These are phyloP conservation scores for Aselliscus stoliczkanus DNA, from an alignment of 2,797 vertebrate species.

Conservation along the genomic window DNA sequence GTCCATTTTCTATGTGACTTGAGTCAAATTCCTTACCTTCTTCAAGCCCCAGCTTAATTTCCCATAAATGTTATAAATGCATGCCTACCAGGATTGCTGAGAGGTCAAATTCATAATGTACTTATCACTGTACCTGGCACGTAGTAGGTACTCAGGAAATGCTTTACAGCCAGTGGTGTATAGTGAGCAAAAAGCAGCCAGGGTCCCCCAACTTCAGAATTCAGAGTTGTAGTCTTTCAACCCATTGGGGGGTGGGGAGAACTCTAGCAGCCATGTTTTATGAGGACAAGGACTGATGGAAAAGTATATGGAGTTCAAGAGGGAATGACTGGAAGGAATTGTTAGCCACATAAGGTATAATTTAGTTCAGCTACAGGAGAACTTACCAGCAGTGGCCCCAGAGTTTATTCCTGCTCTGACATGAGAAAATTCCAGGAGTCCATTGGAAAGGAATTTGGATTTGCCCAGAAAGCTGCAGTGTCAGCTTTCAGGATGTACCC, in stretches of 20 bases:
- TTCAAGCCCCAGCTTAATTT: neutral
- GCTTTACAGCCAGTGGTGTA: neutral
- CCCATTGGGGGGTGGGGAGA: neutral
- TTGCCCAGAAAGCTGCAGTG: slow-evolving; percentile 24
- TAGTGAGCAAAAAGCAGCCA: neutral
- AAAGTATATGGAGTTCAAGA: neutral
- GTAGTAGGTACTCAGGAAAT: neutral
- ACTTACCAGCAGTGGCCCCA: slow-evolving; percentile 23
- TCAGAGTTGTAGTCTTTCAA: neutral
- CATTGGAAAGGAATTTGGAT: slow-evolving; percentile 42
- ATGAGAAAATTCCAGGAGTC: slow-evolving; percentile 60
- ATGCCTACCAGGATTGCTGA: neutral
- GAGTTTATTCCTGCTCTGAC: slow-evolving; percentile 28
- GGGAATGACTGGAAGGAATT: neutral
- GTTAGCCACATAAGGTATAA: slow-evolving; percentile 1
- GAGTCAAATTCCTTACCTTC: neutral
- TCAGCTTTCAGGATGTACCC: neutral
- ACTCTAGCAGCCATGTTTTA: neutral
- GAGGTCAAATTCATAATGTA: neutral
- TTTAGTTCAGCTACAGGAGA: slow-evolving; percentile 26
- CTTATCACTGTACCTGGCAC: neutral
- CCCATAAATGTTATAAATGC: neutral
- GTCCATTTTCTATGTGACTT: neutral
- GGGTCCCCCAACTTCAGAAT: neutral
- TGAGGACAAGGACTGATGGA: neutral